These are phyloP conservation scores for Excalfactoria chinensis DNA, from an alignment of 2,113 vertebrate species.

Conservation along the genomic window DNA sequence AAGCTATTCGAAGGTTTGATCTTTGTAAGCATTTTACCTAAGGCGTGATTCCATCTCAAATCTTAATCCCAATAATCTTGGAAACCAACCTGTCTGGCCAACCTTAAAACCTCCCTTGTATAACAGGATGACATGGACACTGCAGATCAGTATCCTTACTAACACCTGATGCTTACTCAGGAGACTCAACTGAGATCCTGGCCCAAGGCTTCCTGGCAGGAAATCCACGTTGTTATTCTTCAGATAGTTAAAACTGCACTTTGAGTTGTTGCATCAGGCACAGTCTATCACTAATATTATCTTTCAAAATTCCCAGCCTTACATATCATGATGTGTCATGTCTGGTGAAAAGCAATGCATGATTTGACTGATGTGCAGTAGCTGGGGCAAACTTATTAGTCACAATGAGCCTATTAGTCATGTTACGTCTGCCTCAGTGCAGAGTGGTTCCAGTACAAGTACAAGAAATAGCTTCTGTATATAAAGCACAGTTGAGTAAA, in stretches of 20 bases:
- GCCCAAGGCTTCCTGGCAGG: slow-evolving; percentile 9
- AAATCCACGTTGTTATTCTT: neutral
- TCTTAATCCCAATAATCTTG: slow-evolving; percentile 58
- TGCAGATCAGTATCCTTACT: neutral
- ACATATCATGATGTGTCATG: slow-evolving; percentile 66
- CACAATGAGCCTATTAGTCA: slow-evolving; percentile 50
- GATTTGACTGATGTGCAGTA: slow-evolving; percentile 63
- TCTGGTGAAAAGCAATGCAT: slow-evolving; percentile 57
- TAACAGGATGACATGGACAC: neutral
- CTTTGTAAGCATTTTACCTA: slow-evolving; percentile 41
- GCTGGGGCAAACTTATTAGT: slow-evolving; percentile 55
- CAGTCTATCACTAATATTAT: slow-evolving; percentile 41
- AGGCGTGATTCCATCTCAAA: slow-evolving; percentile 55
- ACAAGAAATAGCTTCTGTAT: neutral
- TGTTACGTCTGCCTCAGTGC: slow-evolving; percentile 14
- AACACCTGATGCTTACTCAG: neutral
- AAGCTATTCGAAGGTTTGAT: slow-evolving; percentile 51
- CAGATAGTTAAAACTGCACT: neutral
- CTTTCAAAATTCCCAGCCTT: slow-evolving; percentile 69
- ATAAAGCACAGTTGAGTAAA: neutral
- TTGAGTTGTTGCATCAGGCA: slow-evolving; percentile 49
- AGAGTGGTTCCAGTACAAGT: neutral
- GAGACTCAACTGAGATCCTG: slow-evolving; percentile 7
- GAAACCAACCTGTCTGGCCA: neutral
- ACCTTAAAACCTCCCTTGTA: slow-evolving; percentile 1